Evolutionary conservation across 1,140 invertebrate species (phyloP), one percentile per base, ranked within the genome.

Genomic region (Nomia melanderi): DNA sequence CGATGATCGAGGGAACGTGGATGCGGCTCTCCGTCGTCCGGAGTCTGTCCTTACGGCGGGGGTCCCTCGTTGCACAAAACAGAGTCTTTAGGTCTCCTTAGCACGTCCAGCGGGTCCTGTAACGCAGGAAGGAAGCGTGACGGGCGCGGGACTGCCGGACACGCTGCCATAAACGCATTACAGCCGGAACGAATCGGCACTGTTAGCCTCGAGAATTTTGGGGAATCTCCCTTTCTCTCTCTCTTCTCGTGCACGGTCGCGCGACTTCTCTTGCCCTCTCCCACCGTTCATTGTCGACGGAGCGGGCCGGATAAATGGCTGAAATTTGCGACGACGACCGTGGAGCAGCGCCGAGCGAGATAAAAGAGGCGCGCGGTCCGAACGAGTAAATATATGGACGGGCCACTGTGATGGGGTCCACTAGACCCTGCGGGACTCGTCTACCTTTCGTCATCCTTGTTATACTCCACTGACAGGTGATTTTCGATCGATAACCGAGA

Each of bases 91-190:
- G 81, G 69, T 88, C 81, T 86, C 66, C 79, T 88, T 87, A 89
- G 86, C 74, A 87, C 83, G 77, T 85, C 74, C 60, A 71, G 50
- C 72, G 65, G 33, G 69, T 53, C 57, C 56, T 57, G 54, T 44
- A 79, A 54, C 64, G 1, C 41, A 54, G 66, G 50, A 77, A 85
- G 64, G 76, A 81, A 82, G 80, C 80, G 85, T 82, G 81, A 85
- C 83, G 79, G 60, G 67, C 67, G 66, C 72, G 59, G 70, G 69
- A 41, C 65, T 80, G 60, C 57, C 33, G 73, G 81, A 86, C 84
- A 80, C 79, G 82, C 41, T 57, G 77, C 86, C 86, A 87, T 90
- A 88, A 91, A 89, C 82, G 88, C 82, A 88, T 90, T 88, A 91
- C 83, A 84, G 82, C 87, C 87, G 88, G 79, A 89, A 90, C 90